Conservation (phyloP, 2,113 vertebrate species). For the Salvelinus alpinus region DNA sequence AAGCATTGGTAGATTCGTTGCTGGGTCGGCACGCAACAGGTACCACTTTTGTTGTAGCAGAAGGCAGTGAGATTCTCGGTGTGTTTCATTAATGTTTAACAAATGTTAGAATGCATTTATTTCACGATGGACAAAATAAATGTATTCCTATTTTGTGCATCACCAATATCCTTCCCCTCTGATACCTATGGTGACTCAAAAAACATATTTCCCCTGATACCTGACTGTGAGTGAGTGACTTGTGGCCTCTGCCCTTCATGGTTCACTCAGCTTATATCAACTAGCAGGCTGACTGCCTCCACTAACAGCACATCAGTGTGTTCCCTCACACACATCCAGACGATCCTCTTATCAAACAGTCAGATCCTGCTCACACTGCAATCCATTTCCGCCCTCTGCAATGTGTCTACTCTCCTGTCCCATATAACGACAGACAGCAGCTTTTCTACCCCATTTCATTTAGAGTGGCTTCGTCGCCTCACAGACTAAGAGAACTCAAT, state of each 20-base stretch:
- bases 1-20: no score
- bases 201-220: background rate
- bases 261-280: constrained; percentile 56
- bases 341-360: constrained; percentile 60
- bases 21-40: no score
- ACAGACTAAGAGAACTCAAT: background rate
- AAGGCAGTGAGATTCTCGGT: no score
- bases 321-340: constrained; percentile 52
- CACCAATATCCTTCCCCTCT: constrained; percentile 31
- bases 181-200: no score
- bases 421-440: constrained; percentile 65
- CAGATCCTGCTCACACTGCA: constrained; percentile 57
- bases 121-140: constrained; percentile 11
- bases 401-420: constrained; percentile 37
- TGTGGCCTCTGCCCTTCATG: constrained; percentile 61
- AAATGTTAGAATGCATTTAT: constrained; percentile 12
- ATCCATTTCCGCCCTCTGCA: constrained; percentile 56
- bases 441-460: constrained; percentile 70
- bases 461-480: constrained; percentile 43
- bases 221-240: constrained; percentile 7
- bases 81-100: no score
- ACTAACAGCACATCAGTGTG: constrained; percentile 60
- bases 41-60: no score
- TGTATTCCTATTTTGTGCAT: constrained; percentile 24
- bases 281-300: constrained; percentile 57